Evolutionary conservation across 2,888 invertebrate species (phyloP).

Genomic region (Oasisia sp.): DNA sequence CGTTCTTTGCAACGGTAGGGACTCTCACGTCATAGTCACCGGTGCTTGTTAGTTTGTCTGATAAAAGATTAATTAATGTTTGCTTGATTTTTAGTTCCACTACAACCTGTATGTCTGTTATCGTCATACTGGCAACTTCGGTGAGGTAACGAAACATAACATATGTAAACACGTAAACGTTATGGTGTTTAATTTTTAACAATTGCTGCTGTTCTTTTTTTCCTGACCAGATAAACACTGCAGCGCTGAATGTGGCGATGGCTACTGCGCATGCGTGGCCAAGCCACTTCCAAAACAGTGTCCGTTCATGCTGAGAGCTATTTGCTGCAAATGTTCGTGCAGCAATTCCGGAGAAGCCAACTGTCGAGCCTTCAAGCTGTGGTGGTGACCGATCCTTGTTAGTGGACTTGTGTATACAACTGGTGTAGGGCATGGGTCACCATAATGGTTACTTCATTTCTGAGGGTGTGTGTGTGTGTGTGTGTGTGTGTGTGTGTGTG

Average conservation of each 20-base stretch:
- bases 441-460: background rate
- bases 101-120: no score
- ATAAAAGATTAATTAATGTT: no score
- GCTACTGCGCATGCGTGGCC: constrained; percentile 13
- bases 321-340: constrained; percentile 10
- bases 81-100: no score
- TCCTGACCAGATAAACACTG: background rate
- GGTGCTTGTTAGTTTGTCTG: no score
- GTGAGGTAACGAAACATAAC: no score
- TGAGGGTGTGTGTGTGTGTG: background rate
- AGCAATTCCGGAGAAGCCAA: background rate
- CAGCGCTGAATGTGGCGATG: background rate
- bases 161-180: no score
- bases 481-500: no score
- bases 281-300: background rate
- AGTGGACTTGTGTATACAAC: no score
- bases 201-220: background rate
- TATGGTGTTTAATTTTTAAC: background rate
- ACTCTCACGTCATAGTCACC: no score
- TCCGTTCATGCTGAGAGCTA: background rate
- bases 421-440: background rate
- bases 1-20: no score
- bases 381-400: no score
- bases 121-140: no score
- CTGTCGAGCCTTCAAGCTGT: background rate